Conservation (phyloP, 2,797 vertebrate genomes). For the Pseudochaenichthys georgianus region DNA sequence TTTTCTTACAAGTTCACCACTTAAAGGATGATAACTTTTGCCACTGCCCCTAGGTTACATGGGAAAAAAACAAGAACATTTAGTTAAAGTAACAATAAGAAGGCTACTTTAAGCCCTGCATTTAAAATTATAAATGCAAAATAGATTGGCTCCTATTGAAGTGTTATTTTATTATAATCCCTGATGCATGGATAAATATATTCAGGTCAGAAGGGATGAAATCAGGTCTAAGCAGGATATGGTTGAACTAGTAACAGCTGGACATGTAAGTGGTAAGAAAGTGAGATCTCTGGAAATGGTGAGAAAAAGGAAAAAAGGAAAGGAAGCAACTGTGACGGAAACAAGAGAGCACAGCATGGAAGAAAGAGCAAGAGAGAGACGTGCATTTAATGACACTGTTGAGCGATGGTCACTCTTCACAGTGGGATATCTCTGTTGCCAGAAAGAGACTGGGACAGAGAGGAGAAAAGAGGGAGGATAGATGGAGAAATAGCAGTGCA, state of each 20-base stretch:
- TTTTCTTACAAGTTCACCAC: too few relatives aligned
- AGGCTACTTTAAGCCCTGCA: not conserved
- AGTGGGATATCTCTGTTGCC: constrained; percentile 51
- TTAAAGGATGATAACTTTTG: not conserved
- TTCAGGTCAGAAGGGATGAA: constrained; percentile 8
- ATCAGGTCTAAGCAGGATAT: constrained; percentile 12
- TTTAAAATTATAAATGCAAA: not conserved
- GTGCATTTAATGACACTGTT: constrained; percentile 59
- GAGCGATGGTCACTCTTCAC: constrained; percentile 60
- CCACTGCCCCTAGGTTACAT: not conserved
- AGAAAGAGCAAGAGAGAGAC: constrained; percentile 49
- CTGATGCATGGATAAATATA: not conserved
- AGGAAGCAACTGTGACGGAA: constrained; percentile 49
- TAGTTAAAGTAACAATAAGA: not conserved
- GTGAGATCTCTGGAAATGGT: constrained; percentile 23
- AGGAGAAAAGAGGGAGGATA: constrained; percentile 31
- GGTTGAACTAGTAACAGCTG: constrained; percentile 36
- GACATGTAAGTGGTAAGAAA: constrained; percentile 39
- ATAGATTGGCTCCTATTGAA: not conserved
- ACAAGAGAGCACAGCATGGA: constrained; percentile 46
- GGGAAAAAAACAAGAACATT: not conserved
- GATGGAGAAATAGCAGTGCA: constrained; percentile 46
- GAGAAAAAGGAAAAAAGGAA: constrained; percentile 7
- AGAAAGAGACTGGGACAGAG: constrained; percentile 24
- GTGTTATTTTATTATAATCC: not conserved